Evolutionary conservation across 2,888 invertebrate species (phyloP), one percentile per base, ranked within the genome.

Genomic region (Ochropleura leucogaster): DNA sequence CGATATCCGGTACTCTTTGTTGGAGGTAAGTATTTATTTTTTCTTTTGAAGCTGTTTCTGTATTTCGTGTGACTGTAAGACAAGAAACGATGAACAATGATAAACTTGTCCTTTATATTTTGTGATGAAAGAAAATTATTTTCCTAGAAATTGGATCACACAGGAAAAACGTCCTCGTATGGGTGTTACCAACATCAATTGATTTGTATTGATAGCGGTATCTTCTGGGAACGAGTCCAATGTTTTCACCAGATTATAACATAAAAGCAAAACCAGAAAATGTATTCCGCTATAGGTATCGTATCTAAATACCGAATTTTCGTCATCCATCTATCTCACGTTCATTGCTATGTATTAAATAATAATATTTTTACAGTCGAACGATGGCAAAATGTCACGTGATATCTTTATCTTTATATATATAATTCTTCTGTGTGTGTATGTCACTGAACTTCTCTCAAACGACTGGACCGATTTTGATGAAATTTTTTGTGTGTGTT

Each of bases 11-110:
- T 66, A 12, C 10, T 64, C 72, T 79, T 79, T 79, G 65, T 79
- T 62, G 51, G 49, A 78, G 76, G 10, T 44, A 82, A 77, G 63
- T 68, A 77, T 82, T 78, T 66, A 66, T 60, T 66, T 82, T 57
- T 82, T 70, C 69, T 79, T 79, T 64, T 77, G 68, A 82, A 82
- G 18, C 8, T 53, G 30, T 68, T 77, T 79, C 63, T 79, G 47
- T 51, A 76, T 77, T 62, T 46, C 62, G 44, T 20, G 59, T 70
- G 18, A 47, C 55, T 70, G 66, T 47, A 49, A 60, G 44, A 65
- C 64, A 64, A n/a, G 44, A 42, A 62, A 60, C 18, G 46, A 47
- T 44, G 59, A 53, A 60, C 18, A 40, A 47, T 55, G n/a, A 55
- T 76, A 62, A 80, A 62, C 44, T 42, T 40, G 40, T 55, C 46